Percentiles rank a stretch among this genome's conserved stretches.
Conservation (phyloP, 1,140 invertebrate species). For the Achroia grisella region DNA sequence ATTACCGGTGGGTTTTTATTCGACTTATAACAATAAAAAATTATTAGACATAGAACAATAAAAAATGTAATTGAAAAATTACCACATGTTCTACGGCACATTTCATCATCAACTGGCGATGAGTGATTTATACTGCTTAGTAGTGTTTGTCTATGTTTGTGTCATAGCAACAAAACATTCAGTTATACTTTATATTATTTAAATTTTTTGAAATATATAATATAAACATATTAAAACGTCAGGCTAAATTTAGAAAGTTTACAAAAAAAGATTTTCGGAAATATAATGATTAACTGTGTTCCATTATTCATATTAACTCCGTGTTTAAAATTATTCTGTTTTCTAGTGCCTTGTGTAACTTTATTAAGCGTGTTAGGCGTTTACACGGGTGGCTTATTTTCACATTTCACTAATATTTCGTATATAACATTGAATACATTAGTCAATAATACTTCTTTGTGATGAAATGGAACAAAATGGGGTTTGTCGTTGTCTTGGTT, state of each 20-base stretch:
- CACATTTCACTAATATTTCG: constrained; percentile 20
- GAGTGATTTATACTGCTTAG: no score
- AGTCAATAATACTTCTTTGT: constrained; percentile 24
- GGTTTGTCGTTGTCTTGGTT: not conserved
- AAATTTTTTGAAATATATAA: not conserved
- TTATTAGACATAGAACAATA: no score
- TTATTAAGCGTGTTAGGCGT: constrained; percentile 19
- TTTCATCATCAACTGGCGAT: no score
- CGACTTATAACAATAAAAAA: no score
- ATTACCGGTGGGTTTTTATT: constrained; percentile 30
- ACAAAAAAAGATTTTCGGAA: no score
- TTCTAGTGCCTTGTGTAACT: constrained; percentile 4
- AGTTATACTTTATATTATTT: not conserved
- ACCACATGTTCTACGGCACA: no score
- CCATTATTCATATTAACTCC: constrained; percentile 6
- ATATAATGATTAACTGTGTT: constrained; percentile 6
- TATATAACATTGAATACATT: constrained; percentile 23
- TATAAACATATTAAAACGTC: not conserved
- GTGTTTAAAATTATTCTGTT: constrained; percentile 4
- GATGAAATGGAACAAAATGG: not conserved
- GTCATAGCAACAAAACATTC: not conserved
- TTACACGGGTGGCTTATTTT: constrained; percentile 22
- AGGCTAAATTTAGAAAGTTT: not conserved
- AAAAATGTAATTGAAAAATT: no score
- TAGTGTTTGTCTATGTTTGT: no score